Evolutionary conservation across 2,113 vertebrate genomes (phyloP).

Genomic region (Dipodomys spectabilis): DNA sequence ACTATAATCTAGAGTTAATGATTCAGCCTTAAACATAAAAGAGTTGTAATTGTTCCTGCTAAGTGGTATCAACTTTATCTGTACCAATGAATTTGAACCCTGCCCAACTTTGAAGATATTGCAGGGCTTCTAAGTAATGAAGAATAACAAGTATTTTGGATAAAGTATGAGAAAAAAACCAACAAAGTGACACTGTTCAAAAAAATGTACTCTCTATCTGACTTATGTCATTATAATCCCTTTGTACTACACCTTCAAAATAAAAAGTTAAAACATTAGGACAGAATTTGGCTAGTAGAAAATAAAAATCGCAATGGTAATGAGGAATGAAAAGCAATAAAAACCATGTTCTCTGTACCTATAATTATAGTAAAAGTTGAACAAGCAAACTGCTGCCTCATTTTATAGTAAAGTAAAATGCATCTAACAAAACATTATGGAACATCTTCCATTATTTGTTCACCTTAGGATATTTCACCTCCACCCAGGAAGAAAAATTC

Average conservation of each 20-base stretch:
- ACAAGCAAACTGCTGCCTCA: neutral
- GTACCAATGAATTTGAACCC: neutral
- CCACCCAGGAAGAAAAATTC: neutral
- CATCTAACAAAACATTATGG: neutral
- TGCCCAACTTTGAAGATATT: slow-evolving; percentile 15
- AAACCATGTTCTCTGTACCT: neutral
- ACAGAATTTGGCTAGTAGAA: neutral
- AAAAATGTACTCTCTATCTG: no score
- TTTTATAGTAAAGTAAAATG: slow-evolving; percentile 10
- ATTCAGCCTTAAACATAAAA: neutral
- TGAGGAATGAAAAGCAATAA: no score
- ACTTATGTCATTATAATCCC: no score
- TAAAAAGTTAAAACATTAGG: neutral
- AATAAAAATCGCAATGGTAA: neutral
- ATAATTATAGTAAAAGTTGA: neutral
- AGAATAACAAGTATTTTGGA: neutral
- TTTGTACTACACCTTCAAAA: no score
- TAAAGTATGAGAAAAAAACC: neutral
- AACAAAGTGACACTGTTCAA: no score
- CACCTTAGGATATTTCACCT: neutral
- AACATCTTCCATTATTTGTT: neutral
- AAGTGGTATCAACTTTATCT: neutral
- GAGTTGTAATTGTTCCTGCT: neutral
- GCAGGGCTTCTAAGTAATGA: neutral
- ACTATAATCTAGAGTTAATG: neutral